Percentiles rank a stretch among this genome's conserved stretches.
phyloP scores from a whole-genome alignment of 2,888 invertebrate species.

The Lydus trimaculatus region DNA sequence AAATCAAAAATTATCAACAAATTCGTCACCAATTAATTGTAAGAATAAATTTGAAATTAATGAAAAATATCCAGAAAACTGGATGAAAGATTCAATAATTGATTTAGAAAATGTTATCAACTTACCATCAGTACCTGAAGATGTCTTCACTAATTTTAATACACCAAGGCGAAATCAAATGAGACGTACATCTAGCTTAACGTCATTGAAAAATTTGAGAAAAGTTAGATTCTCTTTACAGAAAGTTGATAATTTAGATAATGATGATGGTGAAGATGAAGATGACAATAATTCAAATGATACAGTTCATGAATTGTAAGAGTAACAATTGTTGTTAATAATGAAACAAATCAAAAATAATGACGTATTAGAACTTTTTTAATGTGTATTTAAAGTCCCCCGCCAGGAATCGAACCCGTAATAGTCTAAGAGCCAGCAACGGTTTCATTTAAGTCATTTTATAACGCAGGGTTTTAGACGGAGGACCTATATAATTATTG shows the following conservation, averaged over 20 bases:
- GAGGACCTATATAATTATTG: too few relatives aligned
- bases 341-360: too few relatives aligned
- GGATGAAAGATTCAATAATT: constrained; percentile 60
- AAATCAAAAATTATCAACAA: too few relatives aligned
- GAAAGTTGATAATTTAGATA: constrained; percentile 57
- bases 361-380: too few relatives aligned
- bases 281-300: constrained; percentile 58
- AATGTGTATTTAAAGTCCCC: too few relatives aligned
- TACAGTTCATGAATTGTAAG: constrained; percentile 56
- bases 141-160: constrained; percentile 59
- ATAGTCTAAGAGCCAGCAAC: too few relatives aligned
- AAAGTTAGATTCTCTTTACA: constrained; percentile 61
- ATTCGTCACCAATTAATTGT: constrained; percentile 42
- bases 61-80: constrained; percentile 62
- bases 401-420: too few relatives aligned
- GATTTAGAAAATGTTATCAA: constrained; percentile 59
- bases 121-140: constrained; percentile 61
- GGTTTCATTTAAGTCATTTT: too few relatives aligned
- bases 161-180: constrained; percentile 53
- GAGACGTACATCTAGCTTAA: constrained; percentile 57
- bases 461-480: too few relatives aligned
- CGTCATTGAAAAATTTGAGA: constrained; percentile 60
- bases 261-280: too few relatives aligned
- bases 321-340: too few relatives aligned
- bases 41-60: constrained; percentile 58